phyloP scores from a whole-genome alignment of 2,888 invertebrate species.

The Cybosia mesomella region DNA sequence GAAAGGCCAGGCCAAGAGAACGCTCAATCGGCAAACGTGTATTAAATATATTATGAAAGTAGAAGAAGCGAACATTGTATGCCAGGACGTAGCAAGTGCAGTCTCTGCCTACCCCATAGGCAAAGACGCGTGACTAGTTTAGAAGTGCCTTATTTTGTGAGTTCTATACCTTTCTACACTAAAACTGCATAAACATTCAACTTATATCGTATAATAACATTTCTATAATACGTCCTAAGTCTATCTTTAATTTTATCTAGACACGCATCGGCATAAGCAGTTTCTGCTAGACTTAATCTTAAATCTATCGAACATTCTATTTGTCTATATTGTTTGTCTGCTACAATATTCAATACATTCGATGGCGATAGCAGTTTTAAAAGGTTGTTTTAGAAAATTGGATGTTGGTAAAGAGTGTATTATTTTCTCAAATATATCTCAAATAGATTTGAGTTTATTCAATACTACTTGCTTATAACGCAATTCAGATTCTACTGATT shows the following conservation, averaged over 20 bases:
- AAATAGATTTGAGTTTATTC: not conserved
- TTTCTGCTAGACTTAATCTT: slow-evolving; percentile 22
- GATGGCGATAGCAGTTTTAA: slow-evolving; percentile 8
- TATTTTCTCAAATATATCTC: not conserved
- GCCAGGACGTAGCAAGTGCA: too few relatives aligned
- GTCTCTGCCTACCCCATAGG: too few relatives aligned
- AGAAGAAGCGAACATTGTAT: too few relatives aligned
- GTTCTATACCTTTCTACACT: not conserved
- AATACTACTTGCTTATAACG: not conserved
- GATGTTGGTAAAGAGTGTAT: not conserved
- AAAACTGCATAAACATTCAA: not conserved
- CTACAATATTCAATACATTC: slow-evolving; percentile 12
- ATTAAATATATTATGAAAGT: too few relatives aligned
- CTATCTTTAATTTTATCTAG: slow-evolving; percentile 15
- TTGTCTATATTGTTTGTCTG: slow-evolving; percentile 15
- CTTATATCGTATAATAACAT: not conserved
- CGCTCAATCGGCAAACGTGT: too few relatives aligned
- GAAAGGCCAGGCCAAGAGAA: too few relatives aligned
- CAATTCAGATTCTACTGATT: not conserved
- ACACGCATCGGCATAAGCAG: slow-evolving; percentile 13
- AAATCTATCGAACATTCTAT: slow-evolving; percentile 24
- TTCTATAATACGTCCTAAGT: slow-evolving; percentile 5
- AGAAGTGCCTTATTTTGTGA: too few relatives aligned
- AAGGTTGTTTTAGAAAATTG: slow-evolving; percentile 12
- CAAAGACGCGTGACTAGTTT: too few relatives aligned